Evolutionary conservation across 2,113 vertebrate species (phyloP).

Genomic region (Dunckerocampus dactyliophorus): DNA sequence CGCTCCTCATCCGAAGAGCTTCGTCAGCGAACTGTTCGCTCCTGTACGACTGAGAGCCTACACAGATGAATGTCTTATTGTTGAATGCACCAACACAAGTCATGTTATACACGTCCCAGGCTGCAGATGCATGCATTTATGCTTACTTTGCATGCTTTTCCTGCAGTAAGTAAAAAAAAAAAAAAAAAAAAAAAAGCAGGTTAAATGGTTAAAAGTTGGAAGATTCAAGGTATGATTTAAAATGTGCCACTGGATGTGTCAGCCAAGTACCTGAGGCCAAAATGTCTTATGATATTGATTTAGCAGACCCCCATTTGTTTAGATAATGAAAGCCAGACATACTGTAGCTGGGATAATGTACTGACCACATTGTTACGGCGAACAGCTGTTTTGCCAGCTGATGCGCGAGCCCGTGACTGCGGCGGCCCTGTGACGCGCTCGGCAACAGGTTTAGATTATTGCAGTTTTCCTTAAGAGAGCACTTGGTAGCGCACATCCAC

Average conservation of each 20-base stretch:
- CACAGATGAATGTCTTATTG: no score
- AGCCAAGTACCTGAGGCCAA: slow-evolving; percentile 4
- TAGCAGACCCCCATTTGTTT: slow-evolving; percentile 20
- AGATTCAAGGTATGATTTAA: slow-evolving; percentile 3
- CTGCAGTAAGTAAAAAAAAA: no score
- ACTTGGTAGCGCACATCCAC: no score
- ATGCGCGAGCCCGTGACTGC: no score
- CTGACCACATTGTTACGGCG: no score
- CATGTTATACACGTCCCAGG: neutral
- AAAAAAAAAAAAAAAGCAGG: neutral
- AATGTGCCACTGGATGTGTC: neutral
- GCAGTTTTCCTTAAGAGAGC: no score
- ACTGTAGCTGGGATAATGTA: neutral
- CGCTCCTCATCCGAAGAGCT: no score
- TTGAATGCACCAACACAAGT: slow-evolving; percentile 3
- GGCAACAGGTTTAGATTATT: no score
- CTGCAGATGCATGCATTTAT: neutral
- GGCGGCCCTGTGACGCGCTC: no score
- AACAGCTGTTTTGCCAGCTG: no score
- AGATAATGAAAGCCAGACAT: slow-evolving; percentile 37
- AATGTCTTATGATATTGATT: slow-evolving; percentile 9
- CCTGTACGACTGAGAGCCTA: no score
- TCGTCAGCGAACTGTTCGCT: no score
- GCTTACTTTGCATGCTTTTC: neutral
- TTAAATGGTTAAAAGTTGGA: neutral